Conservation (phyloP, 2,113 vertebrate species). For the Alces alces region DNA sequence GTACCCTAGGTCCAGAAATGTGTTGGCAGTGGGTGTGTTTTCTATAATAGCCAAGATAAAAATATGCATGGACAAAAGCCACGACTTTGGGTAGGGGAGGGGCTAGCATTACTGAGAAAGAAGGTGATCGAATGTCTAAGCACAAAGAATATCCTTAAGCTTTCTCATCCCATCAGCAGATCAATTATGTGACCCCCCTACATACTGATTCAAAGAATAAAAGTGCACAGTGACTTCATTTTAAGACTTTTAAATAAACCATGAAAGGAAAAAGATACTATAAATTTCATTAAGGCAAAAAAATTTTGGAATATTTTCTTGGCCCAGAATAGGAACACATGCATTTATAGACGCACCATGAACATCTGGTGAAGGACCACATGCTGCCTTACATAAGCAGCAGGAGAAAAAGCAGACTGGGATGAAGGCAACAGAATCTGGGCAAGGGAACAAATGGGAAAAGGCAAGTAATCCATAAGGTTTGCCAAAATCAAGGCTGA, state of each 20-base stretch:
- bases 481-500: neutral
- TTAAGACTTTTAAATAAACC: constrained; percentile 29
- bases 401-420: constrained; percentile 8
- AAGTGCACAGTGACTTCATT: neutral
- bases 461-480: neutral
- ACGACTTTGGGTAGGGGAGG: neutral
- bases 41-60: constrained; percentile 35
- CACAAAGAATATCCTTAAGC: neutral
- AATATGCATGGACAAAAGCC: constrained; percentile 2
- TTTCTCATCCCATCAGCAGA: neutral
- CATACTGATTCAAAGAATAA: neutral
- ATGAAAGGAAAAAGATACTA: constrained; percentile 9
- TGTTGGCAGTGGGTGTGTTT: constrained; percentile 13
- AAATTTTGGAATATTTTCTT: constrained; percentile 24
- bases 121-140: neutral
- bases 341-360: constrained; percentile 25
- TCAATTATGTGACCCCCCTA: neutral
- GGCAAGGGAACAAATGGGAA: constrained; percentile 31
- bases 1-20: constrained; percentile 19
- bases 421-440: neutral
- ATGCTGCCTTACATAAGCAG: neutral
- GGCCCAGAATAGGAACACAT: constrained; percentile 25
- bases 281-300: neutral
- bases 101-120: neutral
- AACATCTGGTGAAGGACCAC: constrained; percentile 41